Evolutionary conservation across 2,113 vertebrate species (phyloP).

Genomic region (Crotalus horridus): DNA sequence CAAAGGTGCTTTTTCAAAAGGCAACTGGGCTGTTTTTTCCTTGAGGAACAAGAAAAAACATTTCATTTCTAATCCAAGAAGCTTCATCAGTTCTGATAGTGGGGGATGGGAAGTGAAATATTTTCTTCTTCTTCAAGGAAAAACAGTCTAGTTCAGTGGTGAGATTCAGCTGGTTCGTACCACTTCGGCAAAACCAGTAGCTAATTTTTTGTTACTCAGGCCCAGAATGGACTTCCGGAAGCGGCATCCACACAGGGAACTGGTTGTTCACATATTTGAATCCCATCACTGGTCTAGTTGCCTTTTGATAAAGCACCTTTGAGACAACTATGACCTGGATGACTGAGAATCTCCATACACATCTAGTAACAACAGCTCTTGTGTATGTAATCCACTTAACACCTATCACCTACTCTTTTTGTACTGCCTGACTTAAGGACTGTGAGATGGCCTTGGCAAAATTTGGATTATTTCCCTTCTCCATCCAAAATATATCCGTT

Average conservation of each 20-base stretch:
- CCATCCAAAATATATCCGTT: background rate
- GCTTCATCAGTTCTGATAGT: background rate
- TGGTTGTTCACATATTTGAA: too few species aligned
- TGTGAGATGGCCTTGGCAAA: background rate
- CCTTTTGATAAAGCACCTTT: background rate
- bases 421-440: conserved; percentile 8
- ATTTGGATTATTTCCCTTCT: background rate
- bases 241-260: too few species aligned
- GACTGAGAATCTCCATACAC: background rate
- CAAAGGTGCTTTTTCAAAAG: background rate
- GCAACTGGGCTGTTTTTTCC: background rate
- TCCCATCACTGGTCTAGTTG: background rate
- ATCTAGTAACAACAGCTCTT: background rate
- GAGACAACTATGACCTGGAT: background rate
- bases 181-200: too few species aligned
- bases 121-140: background rate
- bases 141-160: background rate
- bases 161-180: too few species aligned
- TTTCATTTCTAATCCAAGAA: background rate
- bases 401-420: background rate
- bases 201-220: too few species aligned
- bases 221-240: too few species aligned
- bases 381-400: background rate
- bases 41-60: background rate
- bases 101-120: background rate